Conservation (phyloP, 2,888 invertebrate genomes). For the Asteroscopus sphinx region DNA sequence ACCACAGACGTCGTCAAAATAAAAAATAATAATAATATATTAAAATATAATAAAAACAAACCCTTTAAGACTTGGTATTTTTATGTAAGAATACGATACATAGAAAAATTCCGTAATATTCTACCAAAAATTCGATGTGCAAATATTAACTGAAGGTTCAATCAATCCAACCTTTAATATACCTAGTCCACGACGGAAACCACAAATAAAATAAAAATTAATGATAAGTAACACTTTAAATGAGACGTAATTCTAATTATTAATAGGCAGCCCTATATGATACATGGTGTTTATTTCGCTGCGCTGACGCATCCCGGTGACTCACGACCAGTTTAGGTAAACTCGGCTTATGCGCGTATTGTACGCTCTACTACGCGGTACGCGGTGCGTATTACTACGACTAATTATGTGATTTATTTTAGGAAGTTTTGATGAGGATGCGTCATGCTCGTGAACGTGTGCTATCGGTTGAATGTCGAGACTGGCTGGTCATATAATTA, state of each 20-base stretch:
- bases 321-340: constrained; percentile 73
- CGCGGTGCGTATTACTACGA: constrained; percentile 33
- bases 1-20: too few relatives aligned
- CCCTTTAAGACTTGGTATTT: too few relatives aligned
- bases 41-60: too few relatives aligned
- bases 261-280: constrained; percentile 45
- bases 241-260: neutral
- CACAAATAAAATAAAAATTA: neutral
- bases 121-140: too few relatives aligned
- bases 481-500: too few relatives aligned
- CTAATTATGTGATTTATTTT: constrained; percentile 34
- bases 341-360: constrained; percentile 49
- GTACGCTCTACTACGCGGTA: constrained; percentile 34
- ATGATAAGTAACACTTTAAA: neutral
- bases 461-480: constrained; percentile 9
- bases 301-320: constrained; percentile 80
- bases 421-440: constrained; percentile 29
- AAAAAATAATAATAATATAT: too few relatives aligned
- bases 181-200: neutral
- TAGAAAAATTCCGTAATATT: too few relatives aligned
- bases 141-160: too few relatives aligned
- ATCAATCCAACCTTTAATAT: too few relatives aligned
- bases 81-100: too few relatives aligned
- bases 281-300: constrained; percentile 71
- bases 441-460: constrained; percentile 27